Evolutionary conservation across 2,888 invertebrate genomes (phyloP).

Genomic region (Flabesymbios commensalis): DNA sequence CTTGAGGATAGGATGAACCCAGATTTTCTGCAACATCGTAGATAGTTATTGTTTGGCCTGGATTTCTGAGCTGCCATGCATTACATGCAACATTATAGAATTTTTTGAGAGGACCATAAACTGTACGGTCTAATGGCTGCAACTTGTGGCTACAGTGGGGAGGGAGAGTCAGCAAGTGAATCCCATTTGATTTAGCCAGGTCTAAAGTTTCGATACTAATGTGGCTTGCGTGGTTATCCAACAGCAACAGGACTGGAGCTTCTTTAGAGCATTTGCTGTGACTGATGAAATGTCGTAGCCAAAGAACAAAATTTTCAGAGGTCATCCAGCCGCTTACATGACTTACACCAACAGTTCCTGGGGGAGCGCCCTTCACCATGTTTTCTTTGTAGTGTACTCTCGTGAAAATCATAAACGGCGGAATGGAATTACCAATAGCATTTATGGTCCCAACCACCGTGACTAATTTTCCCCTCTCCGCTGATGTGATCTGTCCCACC

Average conservation of each 20-base stretch:
- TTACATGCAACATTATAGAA: slow-evolving; percentile 41
- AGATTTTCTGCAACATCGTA: slow-evolving; percentile 59
- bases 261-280: slow-evolving; percentile 41
- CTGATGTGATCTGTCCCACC: slow-evolving; percentile 12
- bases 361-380: neutral
- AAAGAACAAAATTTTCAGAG: slow-evolving; percentile 39
- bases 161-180: slow-evolving; percentile 57
- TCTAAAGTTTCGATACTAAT: slow-evolving; percentile 40
- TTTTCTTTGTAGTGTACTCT: neutral
- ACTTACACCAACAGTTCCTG: slow-evolving; percentile 3
- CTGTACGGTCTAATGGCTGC: slow-evolving; percentile 60
- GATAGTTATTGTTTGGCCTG: slow-evolving; percentile 57
- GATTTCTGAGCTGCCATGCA: slow-evolving; percentile 49
- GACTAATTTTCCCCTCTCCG: slow-evolving; percentile 2
- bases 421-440: neutral
- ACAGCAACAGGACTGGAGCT: slow-evolving; percentile 39
- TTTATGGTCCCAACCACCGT: slow-evolving; percentile 1
- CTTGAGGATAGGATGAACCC: slow-evolving; percentile 46
- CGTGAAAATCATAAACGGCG: slow-evolving; percentile 1
- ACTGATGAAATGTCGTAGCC: slow-evolving; percentile 47
- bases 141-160: slow-evolving; percentile 61
- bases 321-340: slow-evolving; percentile 47
- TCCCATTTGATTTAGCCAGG: slow-evolving; percentile 52
- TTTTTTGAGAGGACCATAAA: slow-evolving; percentile 57
- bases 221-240: slow-evolving; percentile 50